Percentiles rank a stretch among this genome's conserved stretches.
These are phyloP conservation scores for Kobus ellipsiprymnus DNA, from an alignment of 2,113 vertebrate species.

Conservation along the genomic window DNA sequence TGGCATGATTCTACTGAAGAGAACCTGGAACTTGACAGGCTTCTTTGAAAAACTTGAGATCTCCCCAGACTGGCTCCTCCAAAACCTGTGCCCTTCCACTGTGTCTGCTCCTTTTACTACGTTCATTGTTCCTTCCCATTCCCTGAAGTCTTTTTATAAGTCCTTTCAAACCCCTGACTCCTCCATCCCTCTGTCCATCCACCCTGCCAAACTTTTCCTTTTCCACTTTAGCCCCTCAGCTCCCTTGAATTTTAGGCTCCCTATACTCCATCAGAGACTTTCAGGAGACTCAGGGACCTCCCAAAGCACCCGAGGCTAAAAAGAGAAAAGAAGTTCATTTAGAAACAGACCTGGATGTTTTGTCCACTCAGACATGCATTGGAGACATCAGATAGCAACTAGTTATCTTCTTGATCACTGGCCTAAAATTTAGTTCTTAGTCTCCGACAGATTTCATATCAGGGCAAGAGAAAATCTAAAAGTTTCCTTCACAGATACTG, in stretches of 20 bases:
- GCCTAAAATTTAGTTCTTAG: background rate
- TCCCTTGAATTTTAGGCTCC: background rate
- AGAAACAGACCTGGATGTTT: background rate
- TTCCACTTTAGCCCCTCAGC: background rate
- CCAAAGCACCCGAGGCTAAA: background rate
- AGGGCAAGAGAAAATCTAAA: background rate
- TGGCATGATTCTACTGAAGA: background rate
- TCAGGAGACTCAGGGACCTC: background rate
- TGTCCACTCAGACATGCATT: background rate
- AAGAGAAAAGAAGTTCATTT: background rate
- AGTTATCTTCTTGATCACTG: background rate
- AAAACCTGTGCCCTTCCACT: background rate
- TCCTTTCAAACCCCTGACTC: background rate
- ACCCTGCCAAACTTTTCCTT: background rate
- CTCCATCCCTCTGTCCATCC: background rate
- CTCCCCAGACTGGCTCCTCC: background rate
- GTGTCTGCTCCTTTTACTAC: background rate
- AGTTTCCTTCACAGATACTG: background rate
- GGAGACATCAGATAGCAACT: background rate
- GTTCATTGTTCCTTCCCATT: background rate
- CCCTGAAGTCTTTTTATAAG: background rate
- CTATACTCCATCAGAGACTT: background rate
- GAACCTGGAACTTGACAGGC: background rate
- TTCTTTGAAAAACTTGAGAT: background rate
- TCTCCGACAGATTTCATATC: background rate